Percentiles rank a stretch among this genome's conserved stretches.
Conservation (phyloP, 2,888 invertebrate genomes). For the Callinectes sapidus region DNA sequence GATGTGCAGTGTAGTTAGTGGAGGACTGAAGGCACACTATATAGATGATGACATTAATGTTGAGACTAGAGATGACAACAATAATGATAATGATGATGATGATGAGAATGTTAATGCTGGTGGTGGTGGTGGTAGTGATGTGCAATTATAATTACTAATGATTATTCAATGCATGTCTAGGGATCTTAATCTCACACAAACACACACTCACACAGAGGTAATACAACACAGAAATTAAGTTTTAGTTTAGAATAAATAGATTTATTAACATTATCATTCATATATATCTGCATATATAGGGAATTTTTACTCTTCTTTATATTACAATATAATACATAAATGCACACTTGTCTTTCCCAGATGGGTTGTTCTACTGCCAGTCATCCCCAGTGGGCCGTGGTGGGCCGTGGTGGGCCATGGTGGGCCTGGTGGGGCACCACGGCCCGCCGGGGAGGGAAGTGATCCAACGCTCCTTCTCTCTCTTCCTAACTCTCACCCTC, state of each 20-base stretch:
- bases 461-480: conserved; percentile 16
- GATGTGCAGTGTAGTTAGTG: too few relatives aligned
- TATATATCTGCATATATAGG: conserved; percentile 69
- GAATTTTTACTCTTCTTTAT: conserved; percentile 65
- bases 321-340: conserved; percentile 69
- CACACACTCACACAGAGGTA: not conserved
- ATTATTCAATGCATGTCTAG: too few relatives aligned
- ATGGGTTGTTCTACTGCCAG: conserved; percentile 45
- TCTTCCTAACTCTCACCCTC: conserved; percentile 20
- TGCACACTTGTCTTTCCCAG: conserved; percentile 65
- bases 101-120: too few relatives aligned
- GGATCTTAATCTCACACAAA: not conserved
- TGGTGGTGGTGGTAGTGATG: too few relatives aligned
- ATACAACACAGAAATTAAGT: conserved; percentile 20
- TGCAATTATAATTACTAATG: not conserved
- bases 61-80: too few relatives aligned
- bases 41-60: too few relatives aligned
- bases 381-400: not conserved
- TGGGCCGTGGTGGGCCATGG: not conserved
- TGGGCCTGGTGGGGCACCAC: not conserved
- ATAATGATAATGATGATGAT: too few relatives aligned
- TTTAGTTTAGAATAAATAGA: conserved; percentile 70
- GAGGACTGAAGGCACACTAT: too few relatives aligned
- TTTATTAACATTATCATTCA: conserved; percentile 70
- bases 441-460: not conserved